Base-by-base conservation (phyloP, 2,797 vertebrate species). In the Trachops cirrhosus region DNA sequence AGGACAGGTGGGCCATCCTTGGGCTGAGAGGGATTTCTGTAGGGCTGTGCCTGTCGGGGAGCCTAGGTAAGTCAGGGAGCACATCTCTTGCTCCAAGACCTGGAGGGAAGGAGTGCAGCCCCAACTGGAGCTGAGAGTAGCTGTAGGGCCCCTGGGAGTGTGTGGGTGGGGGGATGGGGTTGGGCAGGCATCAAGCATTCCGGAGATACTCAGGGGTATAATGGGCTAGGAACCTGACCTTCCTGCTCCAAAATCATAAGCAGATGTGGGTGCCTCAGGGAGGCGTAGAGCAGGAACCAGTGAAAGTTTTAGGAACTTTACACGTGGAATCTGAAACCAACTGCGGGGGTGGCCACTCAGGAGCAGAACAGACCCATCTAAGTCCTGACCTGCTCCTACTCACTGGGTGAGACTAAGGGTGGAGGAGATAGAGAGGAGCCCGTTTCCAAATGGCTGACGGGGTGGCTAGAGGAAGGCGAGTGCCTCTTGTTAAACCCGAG, bases 241-340 rank as follows among this genome's bases (percentile, higher is more conserved):
- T 79, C 78, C 79, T 91, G 95, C 94, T 85, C 7, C 86, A 71
- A 97, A 98, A 98, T 98, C 79, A 74, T 46, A 97, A 98, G 95
- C 97, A 98, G 97, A 97, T 98, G 97, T 97, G 78, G 70, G 57
- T 0, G 86, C 93, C 82, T 93, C 67, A 14, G 93, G 82, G 87
- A 59, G 39, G 77, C 37, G 1, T 2, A 14, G 80, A 93, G 93
- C 59, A 2, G 48, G 79, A 86, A 95, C 74, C 75, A 9, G 62
- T 46, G 73, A 29, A 0, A 83, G 80, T n/a, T 82, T 68, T 2
- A 77, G 80, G 90, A 95, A 82, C 32, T 32, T 9, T 2, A 37
- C 67, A 29, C 70, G 34, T 18, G 48, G 70, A 92, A 86, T 68
- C 52, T 57, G 92, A 85, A 48, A 59, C 82, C 0, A 5, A 22